phyloP scores from a whole-genome alignment of 2,888 invertebrate species.

The Rhimphoctona megacephalus region DNA sequence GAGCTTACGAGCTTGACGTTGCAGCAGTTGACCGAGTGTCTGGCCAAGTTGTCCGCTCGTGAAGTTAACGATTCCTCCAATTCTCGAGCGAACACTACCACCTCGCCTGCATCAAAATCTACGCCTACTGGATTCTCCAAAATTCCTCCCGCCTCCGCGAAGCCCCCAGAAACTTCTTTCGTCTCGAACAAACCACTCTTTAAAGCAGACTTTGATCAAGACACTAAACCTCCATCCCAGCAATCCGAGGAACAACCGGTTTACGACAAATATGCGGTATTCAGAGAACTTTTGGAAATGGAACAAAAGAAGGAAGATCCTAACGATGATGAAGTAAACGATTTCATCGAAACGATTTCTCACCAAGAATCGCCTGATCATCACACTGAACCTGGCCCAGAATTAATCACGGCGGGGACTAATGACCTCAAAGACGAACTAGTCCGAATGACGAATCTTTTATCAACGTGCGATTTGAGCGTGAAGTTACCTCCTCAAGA shows the following conservation, averaged over 20 bases:
- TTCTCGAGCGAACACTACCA: constrained; percentile 32
- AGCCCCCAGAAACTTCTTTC: constrained; percentile 74
- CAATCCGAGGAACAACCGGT: constrained; percentile 86
- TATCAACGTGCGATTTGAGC: constrained; percentile 46
- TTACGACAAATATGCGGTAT: constrained; percentile 95
- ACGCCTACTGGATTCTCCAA: constrained; percentile 73
- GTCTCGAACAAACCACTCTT: constrained; percentile 85
- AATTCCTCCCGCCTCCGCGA: constrained; percentile 86
- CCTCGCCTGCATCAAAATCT: constrained; percentile 57
- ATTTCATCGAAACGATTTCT: constrained; percentile 78
- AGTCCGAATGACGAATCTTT: constrained; percentile 29
- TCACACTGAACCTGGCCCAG: constrained; percentile 4
- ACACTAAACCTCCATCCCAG: constrained; percentile 70
- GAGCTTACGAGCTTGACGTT: constrained; percentile 94
- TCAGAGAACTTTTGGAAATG: constrained; percentile 92
- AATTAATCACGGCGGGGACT: constrained; percentile 2
- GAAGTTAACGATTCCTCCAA: constrained; percentile 74
- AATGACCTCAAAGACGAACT: constrained; percentile 21
- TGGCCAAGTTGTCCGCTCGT: constrained; percentile 86
- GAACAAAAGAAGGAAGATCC: constrained; percentile 84
- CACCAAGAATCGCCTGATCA: constrained; percentile 41
- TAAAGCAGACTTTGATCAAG: constrained; percentile 89
- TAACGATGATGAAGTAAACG: constrained; percentile 74
- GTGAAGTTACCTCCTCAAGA: constrained; percentile 47
- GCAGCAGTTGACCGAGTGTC: constrained; percentile 93